These are phyloP conservation scores for Megamerina dolium DNA, from an alignment of 2,888 invertebrate species.

Conservation along the genomic window DNA sequence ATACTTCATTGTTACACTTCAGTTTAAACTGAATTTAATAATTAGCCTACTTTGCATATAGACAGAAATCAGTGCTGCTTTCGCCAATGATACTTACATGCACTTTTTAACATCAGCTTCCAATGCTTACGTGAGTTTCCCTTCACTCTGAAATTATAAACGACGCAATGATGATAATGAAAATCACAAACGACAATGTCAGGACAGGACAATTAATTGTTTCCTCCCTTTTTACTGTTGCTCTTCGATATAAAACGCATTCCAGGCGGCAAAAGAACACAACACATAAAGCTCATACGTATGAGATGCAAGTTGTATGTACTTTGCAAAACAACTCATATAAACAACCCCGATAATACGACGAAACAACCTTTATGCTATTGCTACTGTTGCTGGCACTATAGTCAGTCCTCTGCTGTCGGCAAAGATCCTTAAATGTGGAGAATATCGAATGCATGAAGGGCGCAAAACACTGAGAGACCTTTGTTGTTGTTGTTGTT, in stretches of 20 bases:
- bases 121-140: conserved; percentile 23
- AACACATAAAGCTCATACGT: neutral
- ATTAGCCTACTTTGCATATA: conserved; percentile 32
- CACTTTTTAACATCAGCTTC: conserved; percentile 28
- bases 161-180: conserved; percentile 8
- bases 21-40: no score
- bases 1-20: no score
- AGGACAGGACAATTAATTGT: conserved; percentile 27
- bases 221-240: conserved; percentile 24
- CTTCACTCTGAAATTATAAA: conserved; percentile 19
- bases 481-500: no score
- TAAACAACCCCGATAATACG: neutral
- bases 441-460: no score
- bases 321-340: no score
- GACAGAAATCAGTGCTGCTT: no score
- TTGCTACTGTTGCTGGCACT: conserved; percentile 21
- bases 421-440: no score
- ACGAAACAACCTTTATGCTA: no score
- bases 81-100: conserved; percentile 38
- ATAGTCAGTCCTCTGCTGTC: no score
- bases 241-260: conserved; percentile 24
- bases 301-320: no score
- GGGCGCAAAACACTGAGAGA: no score
- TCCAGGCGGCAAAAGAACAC: conserved; percentile 38
- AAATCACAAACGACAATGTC: conserved; percentile 3